Conservation (phyloP, 2,113 vertebrate species). For the Calcarius ornatus region DNA sequence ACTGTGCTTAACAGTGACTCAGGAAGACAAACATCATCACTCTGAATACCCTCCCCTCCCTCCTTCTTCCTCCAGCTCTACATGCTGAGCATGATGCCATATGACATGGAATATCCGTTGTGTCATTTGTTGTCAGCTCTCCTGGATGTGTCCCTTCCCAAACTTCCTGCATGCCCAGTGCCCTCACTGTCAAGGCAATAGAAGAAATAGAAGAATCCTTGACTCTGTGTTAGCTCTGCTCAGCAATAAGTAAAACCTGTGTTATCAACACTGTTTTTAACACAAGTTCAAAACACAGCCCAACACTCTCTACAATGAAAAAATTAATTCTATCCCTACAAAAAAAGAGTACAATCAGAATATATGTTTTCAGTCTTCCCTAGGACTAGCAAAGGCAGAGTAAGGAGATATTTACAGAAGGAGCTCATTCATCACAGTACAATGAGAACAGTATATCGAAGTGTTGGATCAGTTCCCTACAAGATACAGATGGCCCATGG, state of each 20-base stretch:
- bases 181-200: background rate
- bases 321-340: background rate
- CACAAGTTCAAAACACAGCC: background rate
- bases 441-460: background rate
- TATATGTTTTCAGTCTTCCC: background rate
- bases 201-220: background rate
- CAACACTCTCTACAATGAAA: background rate
- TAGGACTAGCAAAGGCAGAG: background rate
- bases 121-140: background rate
- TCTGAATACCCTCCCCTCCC: background rate
- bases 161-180: rapidly evolving
- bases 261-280: background rate
- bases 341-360: background rate
- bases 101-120: background rate
- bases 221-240: background rate
- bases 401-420: background rate
- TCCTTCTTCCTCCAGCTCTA: background rate
- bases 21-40: background rate
- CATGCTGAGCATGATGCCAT: background rate
- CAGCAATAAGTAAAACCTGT: background rate
- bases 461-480: background rate
- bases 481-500: background rate
- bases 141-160: rapidly evolving
- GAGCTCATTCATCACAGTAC: background rate
- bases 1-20: background rate